phyloP scores from a whole-genome alignment of 2,113 vertebrate genomes.

The Caranx melampygus region DNA sequence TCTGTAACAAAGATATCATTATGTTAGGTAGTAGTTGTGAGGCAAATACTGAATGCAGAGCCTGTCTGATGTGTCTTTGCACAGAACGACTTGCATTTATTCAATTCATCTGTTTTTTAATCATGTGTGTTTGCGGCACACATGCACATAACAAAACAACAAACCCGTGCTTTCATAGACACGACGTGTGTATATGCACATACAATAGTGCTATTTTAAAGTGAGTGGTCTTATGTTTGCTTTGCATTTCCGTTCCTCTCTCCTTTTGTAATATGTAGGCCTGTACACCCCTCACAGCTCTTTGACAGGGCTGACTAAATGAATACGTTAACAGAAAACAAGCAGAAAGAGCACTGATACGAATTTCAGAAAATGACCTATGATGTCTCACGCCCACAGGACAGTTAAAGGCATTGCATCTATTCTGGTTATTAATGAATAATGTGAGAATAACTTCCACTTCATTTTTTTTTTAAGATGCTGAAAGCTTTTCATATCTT shows the following conservation, averaged over 20 bases:
- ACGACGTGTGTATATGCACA: neutral
- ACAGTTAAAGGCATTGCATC: slow-evolving; percentile 31
- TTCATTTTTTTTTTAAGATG: neutral
- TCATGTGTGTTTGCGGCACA: neutral
- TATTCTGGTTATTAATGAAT: slow-evolving; percentile 22
- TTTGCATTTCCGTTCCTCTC: slow-evolving; percentile 23
- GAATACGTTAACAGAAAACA: slow-evolving; percentile 71
- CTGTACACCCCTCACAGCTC: slow-evolving; percentile 49
- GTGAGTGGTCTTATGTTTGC: slow-evolving; percentile 27
- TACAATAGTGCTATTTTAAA: slow-evolving; percentile 34
- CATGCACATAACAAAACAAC: slow-evolving; percentile 8
- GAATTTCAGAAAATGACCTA: slow-evolving; percentile 66
- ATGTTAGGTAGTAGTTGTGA: slow-evolving; percentile 30
- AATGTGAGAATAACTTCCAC: slow-evolving; percentile 14
- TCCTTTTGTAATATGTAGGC: slow-evolving; percentile 45
- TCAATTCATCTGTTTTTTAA: slow-evolving; percentile 15
- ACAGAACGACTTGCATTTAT: neutral
- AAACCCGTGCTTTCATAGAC: slow-evolving; percentile 8
- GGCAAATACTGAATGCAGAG: slow-evolving; percentile 11
- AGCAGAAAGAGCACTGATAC: slow-evolving; percentile 59
- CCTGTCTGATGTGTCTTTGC: neutral
- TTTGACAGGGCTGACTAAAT: slow-evolving; percentile 58
- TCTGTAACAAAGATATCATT: slow-evolving; percentile 26
- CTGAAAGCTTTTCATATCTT: slow-evolving; percentile 11
- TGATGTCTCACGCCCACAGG: slow-evolving; percentile 45